Evolutionary conservation across 2,113 vertebrate species (phyloP).

Genomic region (Gallinago undulata): DNA sequence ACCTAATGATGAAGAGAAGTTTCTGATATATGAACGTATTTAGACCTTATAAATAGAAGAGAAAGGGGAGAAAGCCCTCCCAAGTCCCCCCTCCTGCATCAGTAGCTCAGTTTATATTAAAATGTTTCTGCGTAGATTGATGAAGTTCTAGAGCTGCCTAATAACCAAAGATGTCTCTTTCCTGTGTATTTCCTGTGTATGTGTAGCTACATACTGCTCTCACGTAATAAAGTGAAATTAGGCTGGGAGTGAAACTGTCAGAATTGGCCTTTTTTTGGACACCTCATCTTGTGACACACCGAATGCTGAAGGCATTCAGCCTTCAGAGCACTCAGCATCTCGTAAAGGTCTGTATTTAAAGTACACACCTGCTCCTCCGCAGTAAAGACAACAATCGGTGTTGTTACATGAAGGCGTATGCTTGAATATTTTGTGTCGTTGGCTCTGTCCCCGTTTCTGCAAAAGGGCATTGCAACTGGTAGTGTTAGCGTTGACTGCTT

Average conservation of each 20-base stretch:
- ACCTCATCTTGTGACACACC: neutral
- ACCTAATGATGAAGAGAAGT: neutral
- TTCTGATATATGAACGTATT: neutral
- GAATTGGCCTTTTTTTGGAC: neutral
- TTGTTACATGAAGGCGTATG: neutral
- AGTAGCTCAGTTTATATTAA: neutral
- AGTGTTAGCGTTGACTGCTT: neutral
- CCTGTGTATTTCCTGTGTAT: neutral
- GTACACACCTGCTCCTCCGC: neutral
- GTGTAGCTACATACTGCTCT: neutral
- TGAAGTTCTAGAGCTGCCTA: neutral
- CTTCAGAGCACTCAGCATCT: neutral
- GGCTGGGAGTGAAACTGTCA: neutral
- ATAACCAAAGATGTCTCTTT: neutral
- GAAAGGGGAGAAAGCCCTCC: neutral
- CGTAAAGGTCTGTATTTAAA: neutral
- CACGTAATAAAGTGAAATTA: neutral
- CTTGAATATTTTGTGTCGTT: neutral
- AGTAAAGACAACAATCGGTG: neutral
- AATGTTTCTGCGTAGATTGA: neutral
- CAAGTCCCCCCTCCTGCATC: neutral
- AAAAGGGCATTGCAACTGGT: neutral
- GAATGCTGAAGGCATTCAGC: neutral
- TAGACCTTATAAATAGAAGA: neutral
- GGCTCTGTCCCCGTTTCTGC: neutral